Evolutionary conservation across 2,113 vertebrate species (phyloP).

Genomic region (Halichoerus grypus): DNA sequence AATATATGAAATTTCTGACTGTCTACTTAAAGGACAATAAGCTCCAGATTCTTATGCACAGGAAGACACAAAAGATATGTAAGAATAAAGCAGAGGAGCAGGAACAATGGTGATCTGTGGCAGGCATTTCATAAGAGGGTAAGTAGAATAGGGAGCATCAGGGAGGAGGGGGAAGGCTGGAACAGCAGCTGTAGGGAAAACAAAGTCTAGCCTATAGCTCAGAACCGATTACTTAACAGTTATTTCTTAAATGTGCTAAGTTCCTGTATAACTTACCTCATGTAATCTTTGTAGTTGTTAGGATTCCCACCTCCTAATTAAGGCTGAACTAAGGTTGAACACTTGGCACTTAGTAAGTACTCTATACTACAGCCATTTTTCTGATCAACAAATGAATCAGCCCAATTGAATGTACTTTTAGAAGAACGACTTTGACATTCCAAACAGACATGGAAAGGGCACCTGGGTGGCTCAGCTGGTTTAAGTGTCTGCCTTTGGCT

Average conservation of each 20-base stretch:
- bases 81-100: not conserved
- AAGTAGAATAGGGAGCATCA: not conserved
- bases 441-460: not conserved
- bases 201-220: not conserved
- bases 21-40: not conserved
- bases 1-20: not conserved
- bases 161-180: no score
- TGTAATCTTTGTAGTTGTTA: not conserved
- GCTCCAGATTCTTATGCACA: not conserved
- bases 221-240: not conserved
- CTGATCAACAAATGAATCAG: not conserved
- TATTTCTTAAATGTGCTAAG: not conserved
- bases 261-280: not conserved
- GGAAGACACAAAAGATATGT: not conserved
- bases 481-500: not conserved
- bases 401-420: not conserved
- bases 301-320: not conserved
- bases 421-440: not conserved
- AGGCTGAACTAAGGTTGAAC: conserved; percentile 7
- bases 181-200: not conserved
- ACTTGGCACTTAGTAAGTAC: not conserved
- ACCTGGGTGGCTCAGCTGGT: not conserved
- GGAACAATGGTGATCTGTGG: not conserved
- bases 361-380: not conserved
- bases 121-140: not conserved